Conservation (phyloP, 2,797 vertebrate genomes). For the Pseudomugil gertrudae region DNA sequence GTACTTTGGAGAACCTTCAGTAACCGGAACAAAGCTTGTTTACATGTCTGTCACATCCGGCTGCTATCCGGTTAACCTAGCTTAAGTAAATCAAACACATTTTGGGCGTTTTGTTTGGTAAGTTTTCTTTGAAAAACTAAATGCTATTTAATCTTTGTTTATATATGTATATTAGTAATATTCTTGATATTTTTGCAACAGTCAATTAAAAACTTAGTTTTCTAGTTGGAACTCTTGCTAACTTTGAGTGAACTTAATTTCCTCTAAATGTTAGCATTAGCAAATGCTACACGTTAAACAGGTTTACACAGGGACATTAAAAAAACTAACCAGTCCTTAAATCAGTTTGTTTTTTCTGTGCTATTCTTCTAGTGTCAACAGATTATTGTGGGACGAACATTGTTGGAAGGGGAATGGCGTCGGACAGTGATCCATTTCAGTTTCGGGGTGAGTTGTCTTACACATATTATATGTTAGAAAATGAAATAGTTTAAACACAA, state of each 20-base stretch:
- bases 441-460: conserved; percentile 83
- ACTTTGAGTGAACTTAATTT: not conserved
- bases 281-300: not conserved
- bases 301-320: accelerated
- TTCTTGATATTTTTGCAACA: not conserved
- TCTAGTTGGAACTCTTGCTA: conserved; percentile 22
- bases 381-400: not conserved
- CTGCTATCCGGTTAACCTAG: conserved; percentile 11
- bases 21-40: conserved; percentile 58
- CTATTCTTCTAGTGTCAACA: not conserved
- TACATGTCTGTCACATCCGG: conserved; percentile 45
- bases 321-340: not conserved
- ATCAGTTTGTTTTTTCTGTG: conserved; percentile 3
- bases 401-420: conserved; percentile 80
- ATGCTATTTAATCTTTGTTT: not conserved
- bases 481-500: not conserved
- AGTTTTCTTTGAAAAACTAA: not conserved
- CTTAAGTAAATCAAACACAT: conserved; percentile 27
- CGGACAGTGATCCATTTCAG: conserved; percentile 83
- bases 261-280: not conserved
- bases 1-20: conserved; percentile 47
- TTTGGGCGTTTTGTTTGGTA: conserved; percentile 24
- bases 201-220: not conserved
- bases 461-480: not conserved
- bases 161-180: not conserved